Evolutionary conservation across 2,113 vertebrate species (phyloP).

Genomic region (Catagonus wagneri): DNA sequence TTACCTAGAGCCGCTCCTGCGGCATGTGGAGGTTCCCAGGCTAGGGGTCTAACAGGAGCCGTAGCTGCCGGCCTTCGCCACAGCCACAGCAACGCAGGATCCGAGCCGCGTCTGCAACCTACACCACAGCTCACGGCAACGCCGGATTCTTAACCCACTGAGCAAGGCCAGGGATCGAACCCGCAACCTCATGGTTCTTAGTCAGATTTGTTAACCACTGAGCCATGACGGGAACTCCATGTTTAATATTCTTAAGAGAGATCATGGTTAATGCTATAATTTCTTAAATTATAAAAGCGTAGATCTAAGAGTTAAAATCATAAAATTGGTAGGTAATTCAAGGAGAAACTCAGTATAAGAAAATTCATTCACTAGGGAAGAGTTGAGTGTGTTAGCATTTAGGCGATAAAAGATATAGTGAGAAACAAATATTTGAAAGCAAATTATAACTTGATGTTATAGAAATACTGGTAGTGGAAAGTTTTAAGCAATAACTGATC

Average conservation of each 20-base stretch:
- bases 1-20: too few species aligned
- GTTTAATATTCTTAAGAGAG: neutral
- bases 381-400: neutral
- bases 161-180: too few species aligned
- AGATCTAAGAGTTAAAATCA: neutral
- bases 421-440: neutral
- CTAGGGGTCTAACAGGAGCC: too few species aligned
- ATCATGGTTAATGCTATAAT: neutral
- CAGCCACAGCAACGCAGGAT: too few species aligned
- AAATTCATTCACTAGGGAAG: neutral
- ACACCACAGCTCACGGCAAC: too few species aligned
- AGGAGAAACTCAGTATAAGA: neutral
- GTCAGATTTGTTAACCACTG: too few species aligned
- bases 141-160: too few species aligned
- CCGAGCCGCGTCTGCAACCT: too few species aligned
- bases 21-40: too few species aligned
- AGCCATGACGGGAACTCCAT: too few species aligned
- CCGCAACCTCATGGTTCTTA: too few species aligned
- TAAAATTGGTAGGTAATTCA: neutral
- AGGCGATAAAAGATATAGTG: neutral
- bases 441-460: neutral
- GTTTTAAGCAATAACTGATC: neutral
- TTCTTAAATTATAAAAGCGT: neutral
- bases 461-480: neutral
- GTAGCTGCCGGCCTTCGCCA: too few species aligned